phyloP scores from a whole-genome alignment of 1,140 invertebrate species.

The Panonychus citri region DNA sequence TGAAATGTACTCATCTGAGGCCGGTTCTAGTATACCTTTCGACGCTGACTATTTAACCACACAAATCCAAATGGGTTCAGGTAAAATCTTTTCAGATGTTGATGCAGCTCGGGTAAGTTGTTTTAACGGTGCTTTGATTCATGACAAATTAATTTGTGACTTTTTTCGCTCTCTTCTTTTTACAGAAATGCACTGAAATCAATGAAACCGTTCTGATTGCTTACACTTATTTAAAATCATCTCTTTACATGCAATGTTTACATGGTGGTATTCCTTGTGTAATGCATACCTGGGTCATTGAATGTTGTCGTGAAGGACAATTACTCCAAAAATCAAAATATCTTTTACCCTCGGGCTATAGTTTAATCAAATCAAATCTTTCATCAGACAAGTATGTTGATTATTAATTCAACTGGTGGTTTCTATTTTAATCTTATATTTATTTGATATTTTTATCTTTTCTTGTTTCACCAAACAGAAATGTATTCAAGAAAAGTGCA shows the following conservation, averaged over 20 bases:
- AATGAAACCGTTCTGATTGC: conserved; percentile 19
- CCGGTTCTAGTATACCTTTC: conserved; percentile 14
- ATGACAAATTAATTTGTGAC: neutral
- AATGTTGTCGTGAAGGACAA: conserved; percentile 16
- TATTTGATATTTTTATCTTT: neutral
- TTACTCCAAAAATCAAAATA: conserved; percentile 18
- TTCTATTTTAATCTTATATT: too few species aligned
- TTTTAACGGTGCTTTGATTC: neutral
- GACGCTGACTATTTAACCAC: conserved; percentile 19
- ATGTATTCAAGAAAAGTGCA: conserved; percentile 11
- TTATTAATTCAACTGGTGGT: too few species aligned
- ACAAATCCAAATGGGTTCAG: conserved; percentile 19
- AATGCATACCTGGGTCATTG: conserved; percentile 23
- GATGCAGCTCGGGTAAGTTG: conserved; percentile 17
- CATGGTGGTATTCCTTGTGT: conserved; percentile 22
- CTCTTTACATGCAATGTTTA: conserved; percentile 24
- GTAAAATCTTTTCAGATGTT: conserved; percentile 19
- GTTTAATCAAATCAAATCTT: conserved; percentile 18
- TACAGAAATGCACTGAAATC: neutral
- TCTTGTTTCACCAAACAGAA: conserved; percentile 3
- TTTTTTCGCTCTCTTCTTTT: conserved; percentile 1
- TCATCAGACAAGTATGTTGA: conserved; percentile 5
- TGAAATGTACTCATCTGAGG: neutral
- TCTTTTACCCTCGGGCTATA: conserved; percentile 22
- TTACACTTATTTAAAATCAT: conserved; percentile 20